phyloP scores from a whole-genome alignment of 2,888 invertebrate species.

The Holacanthella duospinosa region DNA sequence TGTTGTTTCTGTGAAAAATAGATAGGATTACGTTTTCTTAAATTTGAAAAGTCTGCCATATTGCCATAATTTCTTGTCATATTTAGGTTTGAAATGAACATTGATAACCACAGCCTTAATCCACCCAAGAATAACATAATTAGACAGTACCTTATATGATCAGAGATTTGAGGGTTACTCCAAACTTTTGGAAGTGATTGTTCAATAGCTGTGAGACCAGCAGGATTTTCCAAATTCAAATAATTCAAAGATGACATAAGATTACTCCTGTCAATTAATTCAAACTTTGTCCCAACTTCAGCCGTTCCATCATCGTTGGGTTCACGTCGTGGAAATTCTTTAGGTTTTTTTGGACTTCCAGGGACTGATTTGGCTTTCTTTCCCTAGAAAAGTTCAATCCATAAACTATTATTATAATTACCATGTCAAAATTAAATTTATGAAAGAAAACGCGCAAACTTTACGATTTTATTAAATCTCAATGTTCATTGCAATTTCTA shows the following conservation, averaged over 20 bases:
- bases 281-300: conserved; percentile 21
- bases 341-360: neutral
- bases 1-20: no score
- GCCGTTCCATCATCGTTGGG: neutral
- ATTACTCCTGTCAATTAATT: conserved; percentile 24
- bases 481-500: neutral
- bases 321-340: neutral
- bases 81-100: no score
- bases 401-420: neutral
- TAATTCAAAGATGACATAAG: conserved; percentile 36
- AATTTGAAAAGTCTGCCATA: neutral
- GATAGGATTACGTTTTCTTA: no score
- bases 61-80: no score
- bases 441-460: no score
- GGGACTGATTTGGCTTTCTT: neutral
- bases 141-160: conserved; percentile 43
- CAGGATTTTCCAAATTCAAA: conserved; percentile 32
- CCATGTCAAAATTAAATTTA: no score
- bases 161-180: conserved; percentile 56
- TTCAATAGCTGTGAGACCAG: conserved; percentile 24
- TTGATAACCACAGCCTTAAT: no score
- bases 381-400: neutral
- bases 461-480: neutral
- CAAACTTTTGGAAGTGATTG: conserved; percentile 56
- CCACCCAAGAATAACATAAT: neutral